These are phyloP conservation scores for Colossoma macropomum DNA, from an alignment of 2,113 vertebrate species.

Conservation along the genomic window DNA sequence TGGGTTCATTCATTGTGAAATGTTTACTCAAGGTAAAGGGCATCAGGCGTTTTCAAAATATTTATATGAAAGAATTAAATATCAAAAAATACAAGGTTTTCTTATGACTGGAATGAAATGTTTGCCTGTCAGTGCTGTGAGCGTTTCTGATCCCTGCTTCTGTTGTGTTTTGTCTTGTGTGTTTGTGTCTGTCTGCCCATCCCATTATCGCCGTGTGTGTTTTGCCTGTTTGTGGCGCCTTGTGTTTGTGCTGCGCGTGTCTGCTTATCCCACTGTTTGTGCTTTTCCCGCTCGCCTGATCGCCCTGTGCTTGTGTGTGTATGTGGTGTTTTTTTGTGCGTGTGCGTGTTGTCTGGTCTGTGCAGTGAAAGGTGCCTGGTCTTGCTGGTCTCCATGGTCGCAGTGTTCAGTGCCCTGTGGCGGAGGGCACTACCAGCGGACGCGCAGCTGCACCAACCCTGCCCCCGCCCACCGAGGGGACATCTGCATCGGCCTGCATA, in stretches of 20 bases:
- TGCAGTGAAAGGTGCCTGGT: slow-evolving; percentile 92
- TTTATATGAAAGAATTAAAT: too few species aligned
- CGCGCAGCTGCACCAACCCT: slow-evolving; percentile 90
- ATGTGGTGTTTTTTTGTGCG: slow-evolving; percentile 41
- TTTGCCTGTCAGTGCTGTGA: slow-evolving; percentile 36
- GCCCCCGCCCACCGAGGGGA: slow-evolving; percentile 85
- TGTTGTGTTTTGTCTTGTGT: slow-evolving; percentile 31
- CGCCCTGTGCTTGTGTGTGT: slow-evolving; percentile 52
- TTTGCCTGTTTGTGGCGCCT: slow-evolving; percentile 18
- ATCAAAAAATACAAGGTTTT: not conserved
- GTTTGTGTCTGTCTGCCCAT: slow-evolving; percentile 12
- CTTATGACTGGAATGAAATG: slow-evolving; percentile 5
- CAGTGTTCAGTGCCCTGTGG: slow-evolving; percentile 94
- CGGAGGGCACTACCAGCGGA: slow-evolving; percentile 95
- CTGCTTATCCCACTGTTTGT: slow-evolving; percentile 38
- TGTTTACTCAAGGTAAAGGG: too few species aligned
- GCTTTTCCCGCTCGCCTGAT: slow-evolving; percentile 51
- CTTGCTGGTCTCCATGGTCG: slow-evolving; percentile 98
- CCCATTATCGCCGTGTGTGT: not conserved
- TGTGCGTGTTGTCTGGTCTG: slow-evolving; percentile 43
- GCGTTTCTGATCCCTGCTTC: not conserved
- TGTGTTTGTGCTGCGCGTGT: slow-evolving; percentile 42
- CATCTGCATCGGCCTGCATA: slow-evolving; percentile 97
- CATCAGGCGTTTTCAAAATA: not conserved
- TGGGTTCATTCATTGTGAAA: not conserved